phyloP scores from a whole-genome alignment of 2,888 invertebrate species.

The Caenorhabditis sp. region DNA sequence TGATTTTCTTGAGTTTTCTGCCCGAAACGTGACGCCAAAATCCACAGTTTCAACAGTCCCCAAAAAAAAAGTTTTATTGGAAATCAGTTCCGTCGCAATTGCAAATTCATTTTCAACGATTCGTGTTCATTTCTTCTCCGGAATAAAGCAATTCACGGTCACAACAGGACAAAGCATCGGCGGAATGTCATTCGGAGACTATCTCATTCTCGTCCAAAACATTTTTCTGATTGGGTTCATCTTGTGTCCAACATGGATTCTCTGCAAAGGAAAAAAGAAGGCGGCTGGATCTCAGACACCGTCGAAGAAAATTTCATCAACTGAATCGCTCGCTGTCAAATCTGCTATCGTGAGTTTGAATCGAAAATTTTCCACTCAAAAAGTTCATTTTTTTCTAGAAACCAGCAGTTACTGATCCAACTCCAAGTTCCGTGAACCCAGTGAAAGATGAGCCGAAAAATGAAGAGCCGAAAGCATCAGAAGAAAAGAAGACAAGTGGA shows the following conservation, averaged over 20 bases:
- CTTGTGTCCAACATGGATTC: conserved; percentile 16
- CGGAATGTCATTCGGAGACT: conserved; percentile 39
- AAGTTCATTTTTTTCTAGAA: conserved; percentile 12
- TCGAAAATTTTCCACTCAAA: not conserved
- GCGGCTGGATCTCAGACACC: not conserved
- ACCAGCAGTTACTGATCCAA: conserved; percentile 27
- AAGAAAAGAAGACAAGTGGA: conserved; percentile 11
- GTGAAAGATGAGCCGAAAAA: conserved; percentile 38
- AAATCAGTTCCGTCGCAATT: not conserved
- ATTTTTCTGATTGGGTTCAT: conserved; percentile 34
- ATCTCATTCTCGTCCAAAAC: conserved; percentile 55
- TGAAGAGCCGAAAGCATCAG: conserved; percentile 23
- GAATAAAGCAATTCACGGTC: not conserved
- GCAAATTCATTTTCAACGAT: not conserved
- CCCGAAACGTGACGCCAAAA: no score
- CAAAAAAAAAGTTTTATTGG: no score
- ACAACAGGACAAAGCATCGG: conserved; percentile 11
- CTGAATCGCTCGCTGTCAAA: conserved; percentile 11
- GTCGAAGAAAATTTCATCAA: not conserved
- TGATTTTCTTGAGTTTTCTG: no score
- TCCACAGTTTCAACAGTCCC: no score
- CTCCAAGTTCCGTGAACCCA: conserved; percentile 12
- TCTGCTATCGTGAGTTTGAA: conserved; percentile 43
- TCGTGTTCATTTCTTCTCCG: conserved; percentile 11
- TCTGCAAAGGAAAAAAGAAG: conserved; percentile 54